A percentile compares a stretch with the other conserved stretches of the same genome.
phyloP scores from a whole-genome alignment of 1,140 invertebrate genomes.

The Papilio polytes region DNA sequence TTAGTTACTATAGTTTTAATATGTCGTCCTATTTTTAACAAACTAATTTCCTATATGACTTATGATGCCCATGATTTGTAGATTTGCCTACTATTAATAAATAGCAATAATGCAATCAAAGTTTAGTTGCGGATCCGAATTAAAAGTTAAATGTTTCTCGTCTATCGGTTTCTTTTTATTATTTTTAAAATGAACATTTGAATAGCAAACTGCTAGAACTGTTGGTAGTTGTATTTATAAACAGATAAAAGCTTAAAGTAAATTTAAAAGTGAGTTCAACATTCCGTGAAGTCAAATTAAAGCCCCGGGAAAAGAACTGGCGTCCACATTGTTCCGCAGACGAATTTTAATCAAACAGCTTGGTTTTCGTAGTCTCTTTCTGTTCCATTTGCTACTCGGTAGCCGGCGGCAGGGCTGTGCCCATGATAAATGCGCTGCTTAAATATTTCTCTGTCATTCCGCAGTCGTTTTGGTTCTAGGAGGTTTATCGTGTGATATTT shows the following conservation, averaged over 20 bases:
- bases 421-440: conserved; percentile 18
- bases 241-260: neutral
- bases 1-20: too few relatives aligned
- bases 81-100: neutral
- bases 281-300: conserved; percentile 30
- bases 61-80: neutral
- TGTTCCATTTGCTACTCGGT: neutral
- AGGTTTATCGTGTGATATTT: neutral
- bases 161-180: neutral
- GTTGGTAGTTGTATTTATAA: neutral
- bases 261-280: conserved; percentile 9
- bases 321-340: conserved; percentile 17
- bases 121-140: neutral
- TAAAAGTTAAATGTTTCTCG: neutral
- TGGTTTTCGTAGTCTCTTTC: conserved; percentile 36
- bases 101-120: neutral
- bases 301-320: conserved; percentile 4
- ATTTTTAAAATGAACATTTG: neutral
- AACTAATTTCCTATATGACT: neutral
- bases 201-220: neutral
- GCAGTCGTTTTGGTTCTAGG: neutral
- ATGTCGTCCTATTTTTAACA: too few relatives aligned
- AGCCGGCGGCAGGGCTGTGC: neutral
- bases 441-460: conserved; percentile 31
- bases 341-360: conserved; percentile 37